phyloP scores from a whole-genome alignment of 2,113 vertebrate species.

The Macquaria ambigua region DNA sequence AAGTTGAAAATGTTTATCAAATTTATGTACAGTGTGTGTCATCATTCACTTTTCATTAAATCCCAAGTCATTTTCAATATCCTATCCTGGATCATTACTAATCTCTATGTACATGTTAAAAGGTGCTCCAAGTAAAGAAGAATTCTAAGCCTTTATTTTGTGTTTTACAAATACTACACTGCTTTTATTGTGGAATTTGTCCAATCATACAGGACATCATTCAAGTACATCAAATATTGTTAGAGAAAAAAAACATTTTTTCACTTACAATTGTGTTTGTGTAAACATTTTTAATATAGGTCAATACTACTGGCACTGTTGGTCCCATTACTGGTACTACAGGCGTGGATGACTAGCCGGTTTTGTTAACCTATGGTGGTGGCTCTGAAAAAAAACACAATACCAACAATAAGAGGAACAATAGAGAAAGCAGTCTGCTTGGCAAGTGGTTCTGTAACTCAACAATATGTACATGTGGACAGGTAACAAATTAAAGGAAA shows the following conservation, averaged over 20 bases:
- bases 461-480: neutral
- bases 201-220: neutral
- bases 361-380: neutral
- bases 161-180: no score
- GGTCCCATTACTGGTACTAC: neutral
- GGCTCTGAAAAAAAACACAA: neutral
- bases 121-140: neutral
- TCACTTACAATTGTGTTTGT: neutral
- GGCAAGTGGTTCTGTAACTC: neutral
- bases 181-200: neutral
- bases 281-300: neutral
- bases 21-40: no score
- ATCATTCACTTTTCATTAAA: neutral
- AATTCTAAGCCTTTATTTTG: no score
- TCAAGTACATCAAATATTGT: neutral
- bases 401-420: neutral
- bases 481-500: neutral
- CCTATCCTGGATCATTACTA: neutral
- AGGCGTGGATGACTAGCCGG: neutral
- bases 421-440: neutral
- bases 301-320: neutral
- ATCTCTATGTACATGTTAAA: neutral
- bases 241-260: neutral
- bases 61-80: neutral
- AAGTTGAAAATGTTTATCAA: neutral